phyloP scores from a whole-genome alignment of 2,113 vertebrate genomes.

The Bubalus kerabau region DNA sequence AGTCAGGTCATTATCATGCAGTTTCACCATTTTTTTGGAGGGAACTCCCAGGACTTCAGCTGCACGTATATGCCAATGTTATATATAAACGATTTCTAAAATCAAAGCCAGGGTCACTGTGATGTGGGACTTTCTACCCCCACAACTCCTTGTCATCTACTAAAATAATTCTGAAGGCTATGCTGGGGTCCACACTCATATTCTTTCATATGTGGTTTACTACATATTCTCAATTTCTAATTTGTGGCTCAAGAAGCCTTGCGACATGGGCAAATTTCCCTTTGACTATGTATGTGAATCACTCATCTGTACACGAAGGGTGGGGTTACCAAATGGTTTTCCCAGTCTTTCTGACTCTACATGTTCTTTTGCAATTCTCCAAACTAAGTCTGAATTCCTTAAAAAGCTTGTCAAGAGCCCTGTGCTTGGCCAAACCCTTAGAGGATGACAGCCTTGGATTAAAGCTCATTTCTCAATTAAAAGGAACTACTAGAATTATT shows the following conservation, averaged over 20 bases:
- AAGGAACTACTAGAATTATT: not conserved
- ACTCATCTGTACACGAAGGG: not conserved
- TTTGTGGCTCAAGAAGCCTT: not conserved
- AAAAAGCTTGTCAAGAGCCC: not conserved
- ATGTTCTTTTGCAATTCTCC: not conserved
- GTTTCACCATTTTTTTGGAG: conserved; percentile 3
- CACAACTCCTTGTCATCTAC: not conserved
- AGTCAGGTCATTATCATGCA: not conserved
- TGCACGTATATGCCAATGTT: not conserved
- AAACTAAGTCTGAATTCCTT: not conserved
- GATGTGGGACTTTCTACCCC: not conserved
- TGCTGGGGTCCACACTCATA: not conserved
- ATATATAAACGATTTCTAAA: not conserved
- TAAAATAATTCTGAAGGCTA: not conserved
- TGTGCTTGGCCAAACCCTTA: not conserved
- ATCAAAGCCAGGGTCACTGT: not conserved
- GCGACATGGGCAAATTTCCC: not conserved
- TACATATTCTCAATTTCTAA: not conserved
- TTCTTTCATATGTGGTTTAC: not conserved
- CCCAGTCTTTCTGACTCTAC: not conserved
- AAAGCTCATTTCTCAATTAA: not conserved
- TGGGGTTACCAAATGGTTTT: not conserved
- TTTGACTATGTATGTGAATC: not conserved
- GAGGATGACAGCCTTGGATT: not conserved
- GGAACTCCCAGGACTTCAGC: conserved; percentile 35